phyloP scores from a whole-genome alignment of 2,113 vertebrate genomes.

The Mastomys natalensis region DNA sequence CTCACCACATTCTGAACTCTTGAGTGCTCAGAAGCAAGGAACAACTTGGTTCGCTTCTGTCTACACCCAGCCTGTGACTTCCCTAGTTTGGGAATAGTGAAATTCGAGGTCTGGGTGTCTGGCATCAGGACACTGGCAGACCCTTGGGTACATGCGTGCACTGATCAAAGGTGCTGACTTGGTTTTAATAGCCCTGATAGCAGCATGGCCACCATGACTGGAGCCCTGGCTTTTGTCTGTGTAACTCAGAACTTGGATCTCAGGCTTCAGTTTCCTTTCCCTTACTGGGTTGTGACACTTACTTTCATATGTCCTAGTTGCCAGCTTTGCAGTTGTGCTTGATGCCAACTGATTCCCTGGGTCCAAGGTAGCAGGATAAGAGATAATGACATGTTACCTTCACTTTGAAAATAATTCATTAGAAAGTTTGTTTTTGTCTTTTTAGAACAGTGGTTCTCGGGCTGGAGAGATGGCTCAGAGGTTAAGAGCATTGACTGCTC shows the following conservation, averaged over 20 bases:
- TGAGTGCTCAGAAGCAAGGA: not conserved
- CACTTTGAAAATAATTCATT: not conserved
- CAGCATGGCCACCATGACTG: fast-evolving
- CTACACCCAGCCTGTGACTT: not conserved
- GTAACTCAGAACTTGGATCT: not conserved
- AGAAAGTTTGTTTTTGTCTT: not conserved
- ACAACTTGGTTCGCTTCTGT: not conserved
- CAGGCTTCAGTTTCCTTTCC: not conserved
- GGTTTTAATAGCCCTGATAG: not conserved
- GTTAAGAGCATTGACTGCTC: no score
- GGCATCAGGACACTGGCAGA: not conserved
- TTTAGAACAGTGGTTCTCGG: not conserved
- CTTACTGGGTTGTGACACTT: not conserved
- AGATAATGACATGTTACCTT: not conserved
- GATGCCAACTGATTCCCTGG: not conserved
- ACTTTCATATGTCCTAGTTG: not conserved
- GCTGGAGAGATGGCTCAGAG: no score
- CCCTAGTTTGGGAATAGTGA: not conserved
- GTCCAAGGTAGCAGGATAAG: not conserved
- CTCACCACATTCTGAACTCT: not conserved
- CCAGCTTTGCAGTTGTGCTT: not conserved
- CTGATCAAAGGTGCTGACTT: not conserved
- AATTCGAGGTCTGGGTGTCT: not conserved
- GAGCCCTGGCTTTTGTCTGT: not conserved
- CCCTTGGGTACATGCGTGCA: not conserved